Evolutionary conservation across 2,113 vertebrate species (phyloP), one percentile per base, ranked within the genome.

Genomic region (Oncorhynchus nerka): DNA sequence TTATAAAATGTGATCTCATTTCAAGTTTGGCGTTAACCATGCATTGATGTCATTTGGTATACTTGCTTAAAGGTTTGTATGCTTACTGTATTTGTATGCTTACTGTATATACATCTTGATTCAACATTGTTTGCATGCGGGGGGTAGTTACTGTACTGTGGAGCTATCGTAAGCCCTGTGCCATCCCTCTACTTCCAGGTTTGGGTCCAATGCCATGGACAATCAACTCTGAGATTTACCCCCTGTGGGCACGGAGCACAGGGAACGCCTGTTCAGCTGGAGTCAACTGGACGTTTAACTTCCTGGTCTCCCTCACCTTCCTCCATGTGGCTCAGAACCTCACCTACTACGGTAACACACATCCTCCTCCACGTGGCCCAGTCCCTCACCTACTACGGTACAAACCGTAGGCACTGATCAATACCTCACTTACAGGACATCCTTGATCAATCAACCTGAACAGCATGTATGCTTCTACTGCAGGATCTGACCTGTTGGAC

Each of bases 141-240:
- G 32, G 39, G 5, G 13, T 55, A 55, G 16, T 55, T 55, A 4
- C 16, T 55, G 51, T 19, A 15, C 51, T 19, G 51, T 55, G 19
- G 12, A 55, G 51, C 39, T 45, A 45, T 45, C 51, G 15, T 55
- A 55, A 19, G 13, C 22, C 65, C n/a, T 45, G 12, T 73, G 4
- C 68, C 34, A 64, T 1, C 70, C 26, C 76, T 11, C 39, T 5
- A 1, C 6, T 67, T 13, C 61, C 84, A 95, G 98, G 98, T 77
- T 97, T 99, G 97, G 97, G 98, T 76, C 95, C 98, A 0, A 99
- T 99, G 98, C 98, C 98, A 5, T 99, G 98, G 97, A 99, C 98
- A 0, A 93, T 99, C 82, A 99, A 99, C 91, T 97, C 97, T 70
- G 98, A 99, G 91, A 99, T 99, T 86, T 99, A 99, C 83, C 97